Evolutionary conservation across 64 coral and sea anemone genomes (phyloP).

Genomic region (Trachythela sp.): DNA sequence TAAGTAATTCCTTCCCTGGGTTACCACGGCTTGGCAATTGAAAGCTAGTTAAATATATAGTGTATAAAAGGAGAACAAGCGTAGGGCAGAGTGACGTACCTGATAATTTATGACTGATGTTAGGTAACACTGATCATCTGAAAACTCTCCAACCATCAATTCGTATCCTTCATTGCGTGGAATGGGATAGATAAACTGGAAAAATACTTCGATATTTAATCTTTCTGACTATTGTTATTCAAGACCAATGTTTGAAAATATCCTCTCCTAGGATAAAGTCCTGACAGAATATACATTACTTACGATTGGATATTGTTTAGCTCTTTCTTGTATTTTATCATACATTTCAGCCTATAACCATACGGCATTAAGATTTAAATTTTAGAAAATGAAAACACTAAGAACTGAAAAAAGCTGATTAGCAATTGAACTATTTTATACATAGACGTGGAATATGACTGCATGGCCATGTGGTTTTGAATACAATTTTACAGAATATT

Average conservation of each 20-base stretch:
- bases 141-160: slow-evolving; percentile 79
- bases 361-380: neutral
- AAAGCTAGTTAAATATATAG: neutral
- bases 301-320: slow-evolving; percentile 65
- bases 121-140: slow-evolving; percentile 72
- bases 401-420: too few relatives aligned
- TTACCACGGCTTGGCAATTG: too few relatives aligned
- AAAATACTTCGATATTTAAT: neutral
- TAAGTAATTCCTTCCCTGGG: too few relatives aligned
- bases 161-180: slow-evolving; percentile 88
- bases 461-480: neutral
- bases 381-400: too few relatives aligned
- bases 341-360: slow-evolving; percentile 59
- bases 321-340: slow-evolving; percentile 65
- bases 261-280: too few relatives aligned
- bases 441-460: too few relatives aligned
- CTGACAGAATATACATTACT: too few relatives aligned
- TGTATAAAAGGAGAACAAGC: neutral
- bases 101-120: slow-evolving; percentile 87
- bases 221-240: too few relatives aligned
- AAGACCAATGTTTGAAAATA: too few relatives aligned
- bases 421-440: too few relatives aligned
- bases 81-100: slow-evolving; percentile 28
- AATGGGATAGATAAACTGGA: slow-evolving; percentile 85
- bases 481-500: neutral